Conservation (phyloP, 2,113 vertebrate genomes). For the Notarius quadriscutis region DNA sequence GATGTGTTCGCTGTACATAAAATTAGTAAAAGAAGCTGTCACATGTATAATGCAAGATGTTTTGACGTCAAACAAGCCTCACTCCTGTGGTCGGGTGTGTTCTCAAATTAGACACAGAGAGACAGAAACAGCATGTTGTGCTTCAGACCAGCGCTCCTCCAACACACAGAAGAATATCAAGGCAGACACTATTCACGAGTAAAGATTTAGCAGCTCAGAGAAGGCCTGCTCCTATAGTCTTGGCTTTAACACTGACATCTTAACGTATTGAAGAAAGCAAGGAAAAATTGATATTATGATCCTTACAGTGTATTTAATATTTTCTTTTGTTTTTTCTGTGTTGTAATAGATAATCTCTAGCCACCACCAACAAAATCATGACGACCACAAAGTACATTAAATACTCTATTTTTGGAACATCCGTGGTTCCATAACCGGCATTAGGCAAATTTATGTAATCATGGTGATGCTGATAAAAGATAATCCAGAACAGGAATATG, state of each 20-base stretch:
- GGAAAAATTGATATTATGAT: no score
- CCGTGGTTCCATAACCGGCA: slow-evolving; percentile 44
- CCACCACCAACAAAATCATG: slow-evolving; percentile 27
- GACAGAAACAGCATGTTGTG: slow-evolving; percentile 39
- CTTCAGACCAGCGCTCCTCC: slow-evolving; percentile 22
- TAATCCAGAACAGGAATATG: slow-evolving; percentile 44
- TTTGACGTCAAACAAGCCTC: slow-evolving; percentile 44
- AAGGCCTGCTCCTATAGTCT: no score
- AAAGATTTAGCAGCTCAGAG: no score
- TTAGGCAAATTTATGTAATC: slow-evolving; percentile 53
- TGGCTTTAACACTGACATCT: no score
- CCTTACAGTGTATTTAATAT: not conserved
- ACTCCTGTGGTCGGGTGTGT: slow-evolving; percentile 35
- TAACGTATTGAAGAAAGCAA: no score
- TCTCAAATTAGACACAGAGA: slow-evolving; percentile 45
- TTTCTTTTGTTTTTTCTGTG: slow-evolving; percentile 16
- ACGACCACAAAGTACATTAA: slow-evolving; percentile 28
- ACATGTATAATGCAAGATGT: slow-evolving; percentile 16
- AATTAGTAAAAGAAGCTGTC: slow-evolving; percentile 34
- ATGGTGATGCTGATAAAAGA: slow-evolving; percentile 37
- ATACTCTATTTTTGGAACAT: slow-evolving; percentile 31
- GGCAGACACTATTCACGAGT: no score
- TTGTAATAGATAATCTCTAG: slow-evolving; percentile 43
- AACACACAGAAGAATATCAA: slow-evolving; percentile 26
- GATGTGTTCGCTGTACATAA: slow-evolving; percentile 11